These are phyloP conservation scores for Didymodactylos carnosus DNA, from an alignment of 2,888 invertebrate genomes.

Conservation along the genomic window DNA sequence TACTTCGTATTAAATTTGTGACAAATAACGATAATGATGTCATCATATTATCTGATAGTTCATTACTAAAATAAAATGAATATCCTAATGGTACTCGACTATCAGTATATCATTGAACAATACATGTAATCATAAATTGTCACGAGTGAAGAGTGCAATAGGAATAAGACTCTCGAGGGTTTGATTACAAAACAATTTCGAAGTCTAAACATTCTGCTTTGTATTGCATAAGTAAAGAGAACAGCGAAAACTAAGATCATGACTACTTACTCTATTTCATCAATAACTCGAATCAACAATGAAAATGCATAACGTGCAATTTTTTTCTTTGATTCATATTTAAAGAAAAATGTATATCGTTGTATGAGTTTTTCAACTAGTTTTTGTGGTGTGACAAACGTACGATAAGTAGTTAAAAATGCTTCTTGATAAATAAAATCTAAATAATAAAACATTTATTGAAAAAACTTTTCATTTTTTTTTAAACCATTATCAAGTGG, in stretches of 20 bases:
- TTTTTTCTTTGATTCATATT: conserved; percentile 38
- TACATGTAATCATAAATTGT: too few species aligned
- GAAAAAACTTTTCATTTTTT: neutral
- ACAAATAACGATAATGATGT: conserved; percentile 49
- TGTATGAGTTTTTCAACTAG: conserved; percentile 65
- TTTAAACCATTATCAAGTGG: too few species aligned
- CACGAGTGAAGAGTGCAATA: too few species aligned
- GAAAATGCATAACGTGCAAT: conserved; percentile 70
- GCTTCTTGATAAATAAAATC: conserved; percentile 84
- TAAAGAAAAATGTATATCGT: conserved; percentile 54
- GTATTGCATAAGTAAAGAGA: neutral
- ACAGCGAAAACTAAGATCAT: too few species aligned
- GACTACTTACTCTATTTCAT: conserved; percentile 72
- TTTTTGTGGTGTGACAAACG: conserved; percentile 68
- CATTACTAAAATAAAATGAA: neutral
- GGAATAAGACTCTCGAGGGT: too few species aligned
- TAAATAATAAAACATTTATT: neutral
- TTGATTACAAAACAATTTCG: too few species aligned
- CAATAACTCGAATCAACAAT: conserved; percentile 73
- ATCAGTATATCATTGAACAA: too few species aligned
- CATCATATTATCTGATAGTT: neutral
- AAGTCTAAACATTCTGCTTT: too few species aligned
- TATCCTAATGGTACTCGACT: too few species aligned
- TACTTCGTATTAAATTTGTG: conserved; percentile 70
- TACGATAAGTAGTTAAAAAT: conserved; percentile 87